Conservation (phyloP, 2,888 invertebrate species). For the Dynastes grantii region DNA sequence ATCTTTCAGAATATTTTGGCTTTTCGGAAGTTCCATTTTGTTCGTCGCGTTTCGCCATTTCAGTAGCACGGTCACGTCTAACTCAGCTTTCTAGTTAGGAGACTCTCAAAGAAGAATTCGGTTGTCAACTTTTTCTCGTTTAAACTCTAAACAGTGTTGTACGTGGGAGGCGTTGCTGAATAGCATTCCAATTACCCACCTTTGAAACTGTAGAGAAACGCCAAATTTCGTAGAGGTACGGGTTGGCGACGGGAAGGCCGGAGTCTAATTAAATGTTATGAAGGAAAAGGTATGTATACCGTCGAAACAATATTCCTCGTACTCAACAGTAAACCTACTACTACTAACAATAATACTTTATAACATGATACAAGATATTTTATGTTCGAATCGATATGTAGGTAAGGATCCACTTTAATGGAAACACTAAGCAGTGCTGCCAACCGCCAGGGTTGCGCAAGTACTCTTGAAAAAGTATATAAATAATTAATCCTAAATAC, state of each 20-base stretch:
- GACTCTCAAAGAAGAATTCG: conserved; percentile 43
- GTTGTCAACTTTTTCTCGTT: conserved; percentile 48
- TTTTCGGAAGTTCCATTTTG: not conserved
- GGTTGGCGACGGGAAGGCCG: not conserved
- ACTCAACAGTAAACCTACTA: too few species aligned
- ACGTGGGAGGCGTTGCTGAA: conserved; percentile 36
- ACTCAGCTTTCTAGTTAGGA: conserved; percentile 22
- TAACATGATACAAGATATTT: too few species aligned
- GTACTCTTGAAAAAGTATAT: too few species aligned
- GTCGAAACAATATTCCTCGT: not conserved
- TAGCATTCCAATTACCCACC: conserved; percentile 16
- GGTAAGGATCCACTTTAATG: too few species aligned
- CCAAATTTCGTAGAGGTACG: not conserved
- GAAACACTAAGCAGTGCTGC: too few species aligned
- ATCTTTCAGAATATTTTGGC: not conserved
- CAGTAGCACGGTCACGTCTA: conserved; percentile 18
- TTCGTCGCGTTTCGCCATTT: not conserved
- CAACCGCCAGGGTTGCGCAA: too few species aligned
- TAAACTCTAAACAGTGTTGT: conserved; percentile 46
- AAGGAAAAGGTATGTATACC: not conserved
- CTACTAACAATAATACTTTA: too few species aligned
- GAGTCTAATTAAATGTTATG: not conserved
- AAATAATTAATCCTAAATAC: too few species aligned
- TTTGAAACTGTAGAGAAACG: not conserved
- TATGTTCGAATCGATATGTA: too few species aligned